Base-by-base conservation (phyloP, 1,140 invertebrate genomes). In the Pachyrhynchus sulphureomaculatus region DNA sequence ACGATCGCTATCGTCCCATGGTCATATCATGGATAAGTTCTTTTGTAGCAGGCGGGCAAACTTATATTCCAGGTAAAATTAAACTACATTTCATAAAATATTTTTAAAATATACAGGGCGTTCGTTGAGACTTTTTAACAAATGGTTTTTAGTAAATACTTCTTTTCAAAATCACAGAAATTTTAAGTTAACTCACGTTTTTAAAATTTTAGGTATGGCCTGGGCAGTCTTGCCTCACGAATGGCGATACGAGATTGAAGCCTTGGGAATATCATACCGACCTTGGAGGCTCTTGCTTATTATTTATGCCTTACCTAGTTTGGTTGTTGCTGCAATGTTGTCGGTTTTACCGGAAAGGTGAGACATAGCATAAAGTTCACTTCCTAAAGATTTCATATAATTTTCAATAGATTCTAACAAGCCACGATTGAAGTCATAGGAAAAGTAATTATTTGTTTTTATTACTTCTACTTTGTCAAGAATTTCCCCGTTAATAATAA, bases 211-310 rank as follows among this genome's bases (percentile, higher is more conserved):
- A 61, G 85, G 86, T 82, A 64, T 88, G 36, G 86, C 84, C 0
- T 86, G 85, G 82, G 74, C 75, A 4, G 80, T 88, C 12, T 74
- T 88, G n/a, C 85, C 86, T 0, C 18, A 32, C 20, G 21, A 52
- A 12, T 80, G 68, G 68, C 18, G 21, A 10, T 53, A 64, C 54
- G 47, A 65, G 39, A 13, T 73, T 29, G 54, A 47, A 5, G 36
- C 59, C 21, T 29, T 73, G 23, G 62, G 49, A 9, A 54, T 83
- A 20, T 21, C 64, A 0, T 76, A 80, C 56, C 79, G 82, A 61
- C 85, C 84, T 4, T 89, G 87, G 87, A 73, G 86, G 17, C 76
- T 88, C 2, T 83, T 88, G 66, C 77, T 86, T 0, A 75, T 83
- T 15, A 37, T 60, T 13, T 66, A 68, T 32, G 58, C 61, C 15